These are phyloP conservation scores for Hirtodrosophila histrioides DNA, from an alignment of 2,888 invertebrate species.

Conservation along the genomic window DNA sequence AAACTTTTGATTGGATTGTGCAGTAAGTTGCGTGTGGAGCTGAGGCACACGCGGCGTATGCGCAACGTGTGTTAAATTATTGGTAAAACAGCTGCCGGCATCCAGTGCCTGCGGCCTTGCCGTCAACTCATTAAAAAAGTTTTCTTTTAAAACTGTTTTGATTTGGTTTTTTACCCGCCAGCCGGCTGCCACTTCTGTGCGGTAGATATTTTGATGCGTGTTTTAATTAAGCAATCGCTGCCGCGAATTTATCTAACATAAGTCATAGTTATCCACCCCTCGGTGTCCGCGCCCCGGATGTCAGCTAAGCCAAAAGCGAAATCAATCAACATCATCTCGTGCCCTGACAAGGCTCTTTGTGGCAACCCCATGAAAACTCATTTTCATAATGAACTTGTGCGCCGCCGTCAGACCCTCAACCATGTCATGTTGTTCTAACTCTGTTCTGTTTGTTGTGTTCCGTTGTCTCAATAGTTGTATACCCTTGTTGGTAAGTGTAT, in stretches of 20 bases:
- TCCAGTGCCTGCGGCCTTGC: conserved; percentile 16
- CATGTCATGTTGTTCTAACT: conserved; percentile 33
- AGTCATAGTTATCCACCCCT: conserved; percentile 36
- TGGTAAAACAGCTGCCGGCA: conserved; percentile 41
- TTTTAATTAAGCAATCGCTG: conserved; percentile 69
- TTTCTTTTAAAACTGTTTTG: conserved; percentile 58
- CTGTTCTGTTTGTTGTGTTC: conserved; percentile 6
- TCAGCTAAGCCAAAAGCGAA: conserved; percentile 58
- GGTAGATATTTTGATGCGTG: conserved; percentile 14
- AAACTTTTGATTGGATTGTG: conserved; percentile 79
- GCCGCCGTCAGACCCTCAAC: conserved; percentile 10
- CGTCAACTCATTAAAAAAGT: conserved; percentile 75
- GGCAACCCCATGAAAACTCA: conserved; percentile 45
- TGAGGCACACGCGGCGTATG: conserved; percentile 51
- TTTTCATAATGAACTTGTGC: conserved; percentile 58
- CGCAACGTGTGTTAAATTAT: conserved; percentile 71
- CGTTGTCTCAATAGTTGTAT: conserved; percentile 11
- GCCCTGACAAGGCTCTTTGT: conserved; percentile 6
- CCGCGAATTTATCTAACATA: conserved; percentile 33
- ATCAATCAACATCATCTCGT: conserved; percentile 67
- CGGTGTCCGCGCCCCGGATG: conserved; percentile 39
- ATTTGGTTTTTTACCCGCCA: conserved; percentile 49
- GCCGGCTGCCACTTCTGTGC: conserved; percentile 16
- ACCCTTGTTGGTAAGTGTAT: conserved; percentile 3
- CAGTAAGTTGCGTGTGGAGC: conserved; percentile 56